phyloP scores from a whole-genome alignment of 2,113 vertebrate genomes.

The Micromys minutus region DNA sequence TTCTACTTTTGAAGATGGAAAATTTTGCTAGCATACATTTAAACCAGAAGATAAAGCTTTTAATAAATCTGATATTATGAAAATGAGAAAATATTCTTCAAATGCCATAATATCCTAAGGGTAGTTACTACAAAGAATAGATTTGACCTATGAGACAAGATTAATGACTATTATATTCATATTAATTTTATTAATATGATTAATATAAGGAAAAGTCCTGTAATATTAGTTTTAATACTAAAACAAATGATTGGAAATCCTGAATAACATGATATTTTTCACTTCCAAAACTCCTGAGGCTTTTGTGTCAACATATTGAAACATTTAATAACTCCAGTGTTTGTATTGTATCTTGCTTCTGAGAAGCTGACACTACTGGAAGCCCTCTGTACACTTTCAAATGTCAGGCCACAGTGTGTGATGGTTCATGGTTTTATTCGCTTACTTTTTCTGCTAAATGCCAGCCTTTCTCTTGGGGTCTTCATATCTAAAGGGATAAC shows the following conservation, averaged over 20 bases:
- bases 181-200: conserved; percentile 64
- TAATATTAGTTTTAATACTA: conserved; percentile 68
- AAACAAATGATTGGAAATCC: conserved; percentile 56
- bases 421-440: conserved; percentile 40
- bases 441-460: conserved; percentile 62
- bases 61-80: not conserved
- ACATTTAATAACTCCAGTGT: conserved; percentile 72
- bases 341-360: conserved; percentile 52
- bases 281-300: conserved; percentile 52
- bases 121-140: not conserved
- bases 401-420: conserved; percentile 62
- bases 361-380: conserved; percentile 26
- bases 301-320: conserved; percentile 56
- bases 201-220: conserved; percentile 54
- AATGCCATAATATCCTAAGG: not conserved
- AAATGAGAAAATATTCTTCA: not conserved
- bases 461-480: conserved; percentile 48
- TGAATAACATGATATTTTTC: conserved; percentile 44
- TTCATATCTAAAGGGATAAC: not conserved
- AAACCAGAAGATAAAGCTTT: conserved; percentile 30
- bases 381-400: conserved; percentile 65
- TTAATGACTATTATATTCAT: conserved; percentile 53
- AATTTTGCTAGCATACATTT: not conserved
- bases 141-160: conserved; percentile 40
- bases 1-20: not conserved